A percentile compares a stretch with the other conserved stretches of the same genome.
Evolutionary conservation across 2,888 invertebrate genomes (phyloP).

Genomic region (Idaea dimidiata): DNA sequence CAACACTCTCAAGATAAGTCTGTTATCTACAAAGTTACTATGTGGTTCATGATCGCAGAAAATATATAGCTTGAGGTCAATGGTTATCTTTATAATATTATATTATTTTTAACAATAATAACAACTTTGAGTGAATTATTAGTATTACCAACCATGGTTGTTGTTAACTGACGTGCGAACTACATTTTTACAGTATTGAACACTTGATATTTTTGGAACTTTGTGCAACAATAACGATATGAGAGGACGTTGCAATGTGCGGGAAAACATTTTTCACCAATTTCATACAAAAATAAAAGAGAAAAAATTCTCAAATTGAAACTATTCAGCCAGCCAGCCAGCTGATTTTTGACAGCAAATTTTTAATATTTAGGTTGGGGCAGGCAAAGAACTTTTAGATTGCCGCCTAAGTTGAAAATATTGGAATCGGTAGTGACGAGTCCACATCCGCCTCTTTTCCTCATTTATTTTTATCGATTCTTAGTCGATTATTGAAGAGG

Average conservation of each 20-base stretch:
- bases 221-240: constrained; percentile 4
- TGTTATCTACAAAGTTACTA: no score
- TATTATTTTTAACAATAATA: neutral
- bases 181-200: neutral
- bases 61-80: no score
- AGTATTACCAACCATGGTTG: neutral
- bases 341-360: neutral
- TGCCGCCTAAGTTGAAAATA: no score
- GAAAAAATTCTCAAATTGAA: neutral
- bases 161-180: neutral
- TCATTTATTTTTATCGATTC: neutral
- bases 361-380: neutral
- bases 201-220: neutral
- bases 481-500: neutral
- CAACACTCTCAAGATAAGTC: no score
- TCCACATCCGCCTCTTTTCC: no score
- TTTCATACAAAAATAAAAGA: neutral
- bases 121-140: neutral
- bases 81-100: no score
- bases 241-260: neutral
- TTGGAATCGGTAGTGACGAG: no score
- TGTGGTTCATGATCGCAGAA: no score
- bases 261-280: neutral
- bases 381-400: neutral
- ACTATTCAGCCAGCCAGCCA: neutral